A percentile compares a stretch with the other conserved stretches of the same genome.
Conservation (phyloP, 2,888 invertebrate species). For the Chorisops tibialis region DNA sequence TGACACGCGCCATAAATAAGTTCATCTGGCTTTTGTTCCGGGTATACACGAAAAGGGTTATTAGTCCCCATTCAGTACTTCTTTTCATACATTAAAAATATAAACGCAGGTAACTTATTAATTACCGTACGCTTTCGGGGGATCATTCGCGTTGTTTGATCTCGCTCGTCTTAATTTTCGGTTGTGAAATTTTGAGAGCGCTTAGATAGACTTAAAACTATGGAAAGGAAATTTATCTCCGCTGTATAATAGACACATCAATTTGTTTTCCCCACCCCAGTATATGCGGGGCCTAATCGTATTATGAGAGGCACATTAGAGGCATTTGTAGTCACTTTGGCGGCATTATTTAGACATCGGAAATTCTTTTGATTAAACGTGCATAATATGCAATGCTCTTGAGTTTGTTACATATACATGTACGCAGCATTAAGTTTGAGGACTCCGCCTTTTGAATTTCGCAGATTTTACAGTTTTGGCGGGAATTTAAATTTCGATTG, state of each 20-base stretch:
- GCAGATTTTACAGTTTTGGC: too few species aligned
- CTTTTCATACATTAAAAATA: conserved; percentile 19
- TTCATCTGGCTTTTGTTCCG: conserved; percentile 33
- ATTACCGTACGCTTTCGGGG: conserved; percentile 18
- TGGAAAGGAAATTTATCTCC: conserved; percentile 11
- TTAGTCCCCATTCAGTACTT: conserved; percentile 27
- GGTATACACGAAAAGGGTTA: conserved; percentile 30
- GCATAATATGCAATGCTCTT: too few species aligned
- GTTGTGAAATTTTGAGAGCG: conserved; percentile 3
- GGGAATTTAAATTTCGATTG: too few species aligned
- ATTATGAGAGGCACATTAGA: conserved; percentile 19
- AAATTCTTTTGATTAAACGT: too few species aligned
- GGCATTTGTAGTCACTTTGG: not conserved
- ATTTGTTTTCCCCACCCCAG: conserved; percentile 2
- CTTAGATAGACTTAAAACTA: too few species aligned
- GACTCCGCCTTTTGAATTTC: too few species aligned
- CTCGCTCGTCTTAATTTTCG: conserved; percentile 7
- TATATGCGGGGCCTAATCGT: conserved; percentile 6
- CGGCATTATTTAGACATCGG: too few species aligned
- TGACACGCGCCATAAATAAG: conserved; percentile 46
- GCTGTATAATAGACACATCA: not conserved
- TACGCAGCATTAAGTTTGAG: too few species aligned
- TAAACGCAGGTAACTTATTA: conserved; percentile 24
- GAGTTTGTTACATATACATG: too few species aligned
- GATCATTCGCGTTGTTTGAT: conserved; percentile 13